Evolutionary conservation across 2,113 vertebrate genomes (phyloP).

Genomic region (Sarotherodon lohbergeri): DNA sequence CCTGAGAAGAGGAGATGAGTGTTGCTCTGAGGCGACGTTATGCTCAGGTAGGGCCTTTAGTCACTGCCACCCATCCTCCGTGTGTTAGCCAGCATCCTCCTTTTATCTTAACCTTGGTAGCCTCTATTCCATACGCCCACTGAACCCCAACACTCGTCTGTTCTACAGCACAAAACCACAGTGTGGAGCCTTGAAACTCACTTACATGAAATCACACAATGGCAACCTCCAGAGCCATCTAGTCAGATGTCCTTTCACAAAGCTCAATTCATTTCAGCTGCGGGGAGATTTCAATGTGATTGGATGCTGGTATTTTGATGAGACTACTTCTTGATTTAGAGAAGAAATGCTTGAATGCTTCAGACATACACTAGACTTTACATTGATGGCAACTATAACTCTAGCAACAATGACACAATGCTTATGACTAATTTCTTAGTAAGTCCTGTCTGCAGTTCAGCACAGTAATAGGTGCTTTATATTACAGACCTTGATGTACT

Average conservation of each 20-base stretch:
- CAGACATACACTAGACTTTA: not conserved
- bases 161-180: slow-evolving; percentile 23
- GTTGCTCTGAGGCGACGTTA: not conserved
- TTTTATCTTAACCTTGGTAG: slow-evolving; percentile 39
- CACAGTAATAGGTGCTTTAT: not conserved
- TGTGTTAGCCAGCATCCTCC: slow-evolving; percentile 21
- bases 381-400: not conserved
- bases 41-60: slow-evolving; percentile 35
- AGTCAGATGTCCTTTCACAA: not conserved
- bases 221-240: slow-evolving; percentile 18
- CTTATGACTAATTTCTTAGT: not conserved
- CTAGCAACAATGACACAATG: not conserved
- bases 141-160: slow-evolving; percentile 38
- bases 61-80: slow-evolving; percentile 29
- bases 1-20: slow-evolving; percentile 25
- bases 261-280: not conserved
- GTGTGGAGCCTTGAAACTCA: slow-evolving; percentile 38
- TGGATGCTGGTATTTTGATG: slow-evolving; percentile 7
- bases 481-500: not conserved
- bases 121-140: slow-evolving; percentile 34
- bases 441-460: not conserved
- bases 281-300: not conserved
- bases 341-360: not conserved
- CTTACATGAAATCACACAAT: slow-evolving; percentile 24
- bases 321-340: not conserved